These are phyloP conservation scores for Alectoris magna DNA, from an alignment of 2,797 vertebrate genomes.

Conservation along the genomic window DNA sequence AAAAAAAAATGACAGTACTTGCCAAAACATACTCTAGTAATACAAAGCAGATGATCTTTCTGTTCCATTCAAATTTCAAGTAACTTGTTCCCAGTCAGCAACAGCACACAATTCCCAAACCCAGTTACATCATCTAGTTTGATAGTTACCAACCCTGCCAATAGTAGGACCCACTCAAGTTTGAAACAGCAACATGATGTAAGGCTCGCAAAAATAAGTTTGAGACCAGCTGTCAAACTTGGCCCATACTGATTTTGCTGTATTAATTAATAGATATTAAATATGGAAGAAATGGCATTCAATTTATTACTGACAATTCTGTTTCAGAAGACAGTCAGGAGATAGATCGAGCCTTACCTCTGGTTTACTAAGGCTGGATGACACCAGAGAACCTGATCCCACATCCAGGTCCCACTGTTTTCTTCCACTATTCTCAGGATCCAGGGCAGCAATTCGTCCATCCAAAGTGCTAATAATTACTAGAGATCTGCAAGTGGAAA, in stretches of 20 bases:
- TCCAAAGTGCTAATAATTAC: constrained; percentile 98
- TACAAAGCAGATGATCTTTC: constrained; percentile 45
- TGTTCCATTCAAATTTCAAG: constrained; percentile 26
- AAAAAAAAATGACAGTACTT: background rate
- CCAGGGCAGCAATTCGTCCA: constrained; percentile 94
- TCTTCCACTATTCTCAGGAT: constrained; percentile 92
- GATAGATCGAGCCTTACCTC: constrained; percentile 84
- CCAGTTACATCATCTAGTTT: constrained; percentile 50
- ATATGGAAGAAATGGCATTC: background rate
- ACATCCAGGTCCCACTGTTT: constrained; percentile 98
- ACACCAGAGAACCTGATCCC: constrained; percentile 93
- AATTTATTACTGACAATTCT: background rate
- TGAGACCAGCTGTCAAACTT: background rate
- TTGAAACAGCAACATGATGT: constrained; percentile 13
- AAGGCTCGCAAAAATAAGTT: background rate
- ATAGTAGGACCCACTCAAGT: background rate
- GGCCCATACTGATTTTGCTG: background rate
- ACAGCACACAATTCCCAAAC: constrained; percentile 17
- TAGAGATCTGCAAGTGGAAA: constrained; percentile 83
- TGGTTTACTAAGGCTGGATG: constrained; percentile 96
- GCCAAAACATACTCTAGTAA: constrained; percentile 25
- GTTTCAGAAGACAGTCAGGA: background rate
- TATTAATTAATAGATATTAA: background rate
- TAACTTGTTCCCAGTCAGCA: constrained; percentile 11
- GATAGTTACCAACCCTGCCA: background rate